These are phyloP conservation scores for Cydia amplana DNA, from an alignment of 1,140 invertebrate genomes.

Conservation along the genomic window DNA sequence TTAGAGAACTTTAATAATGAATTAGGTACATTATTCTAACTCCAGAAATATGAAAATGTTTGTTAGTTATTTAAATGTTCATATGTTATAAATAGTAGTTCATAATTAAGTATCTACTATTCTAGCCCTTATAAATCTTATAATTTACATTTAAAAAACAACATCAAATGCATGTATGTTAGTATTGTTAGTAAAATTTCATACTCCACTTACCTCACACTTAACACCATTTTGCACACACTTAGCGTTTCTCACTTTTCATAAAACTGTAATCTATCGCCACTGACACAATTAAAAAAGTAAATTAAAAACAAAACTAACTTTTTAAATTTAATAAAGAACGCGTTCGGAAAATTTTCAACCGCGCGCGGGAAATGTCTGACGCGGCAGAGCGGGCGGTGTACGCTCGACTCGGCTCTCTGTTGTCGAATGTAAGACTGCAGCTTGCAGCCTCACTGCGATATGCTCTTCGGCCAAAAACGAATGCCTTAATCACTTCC, in stretches of 20 bases:
- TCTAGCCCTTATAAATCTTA: background rate
- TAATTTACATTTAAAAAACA: background rate
- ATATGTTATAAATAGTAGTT: no score
- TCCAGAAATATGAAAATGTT: no score
- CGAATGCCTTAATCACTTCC: slow-evolving; percentile 52
- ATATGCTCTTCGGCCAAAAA: slow-evolving; percentile 47
- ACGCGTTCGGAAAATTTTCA: slow-evolving; percentile 1
- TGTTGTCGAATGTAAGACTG: slow-evolving; percentile 47
- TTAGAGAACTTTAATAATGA: no score
- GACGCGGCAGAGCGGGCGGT: slow-evolving; percentile 37
- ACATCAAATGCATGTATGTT: background rate
- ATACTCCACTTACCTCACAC: slow-evolving; percentile 62
- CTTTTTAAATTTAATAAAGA: slow-evolving; percentile 30
- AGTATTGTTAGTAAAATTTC: slow-evolving; percentile 29
- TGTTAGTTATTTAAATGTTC: no score
- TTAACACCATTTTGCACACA: slow-evolving; percentile 65
- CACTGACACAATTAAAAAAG: slow-evolving; percentile 46
- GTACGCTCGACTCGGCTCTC: slow-evolving; percentile 54
- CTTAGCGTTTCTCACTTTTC: slow-evolving; percentile 49
- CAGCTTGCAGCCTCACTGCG: slow-evolving; percentile 56
- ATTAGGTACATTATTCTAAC: no score
- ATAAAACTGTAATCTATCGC: slow-evolving; percentile 47
- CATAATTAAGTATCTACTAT: no score
- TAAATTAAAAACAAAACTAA: slow-evolving; percentile 35
- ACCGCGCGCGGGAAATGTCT: slow-evolving; percentile 36